A percentile compares a stretch with the other conserved stretches of the same genome.
Evolutionary conservation across 2,797 vertebrate species (phyloP).

Genomic region (Megalops cyprinoides): DNA sequence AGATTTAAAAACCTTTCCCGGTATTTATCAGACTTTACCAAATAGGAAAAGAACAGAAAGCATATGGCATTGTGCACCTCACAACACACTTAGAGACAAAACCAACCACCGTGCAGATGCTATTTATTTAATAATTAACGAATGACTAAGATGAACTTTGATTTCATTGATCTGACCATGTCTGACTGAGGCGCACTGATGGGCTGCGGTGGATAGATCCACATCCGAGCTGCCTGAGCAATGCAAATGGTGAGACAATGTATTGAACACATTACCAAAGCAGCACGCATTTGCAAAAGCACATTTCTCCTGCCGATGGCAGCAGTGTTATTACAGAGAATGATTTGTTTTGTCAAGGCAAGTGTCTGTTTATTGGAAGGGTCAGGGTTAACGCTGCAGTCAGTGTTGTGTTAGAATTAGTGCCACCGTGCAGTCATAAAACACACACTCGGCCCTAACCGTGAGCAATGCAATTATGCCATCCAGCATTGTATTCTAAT

Average conservation of each 20-base stretch:
- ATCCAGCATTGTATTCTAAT: slow-evolving; percentile 24
- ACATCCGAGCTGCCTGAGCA: slow-evolving; percentile 55
- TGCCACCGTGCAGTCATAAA: slow-evolving; percentile 36
- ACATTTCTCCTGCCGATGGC: slow-evolving; percentile 50
- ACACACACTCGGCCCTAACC: slow-evolving; percentile 30
- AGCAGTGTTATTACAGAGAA: slow-evolving; percentile 54
- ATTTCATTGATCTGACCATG: slow-evolving; percentile 72
- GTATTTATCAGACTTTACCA: neutral
- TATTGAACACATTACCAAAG: slow-evolving; percentile 61
- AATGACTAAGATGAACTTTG: slow-evolving; percentile 70
- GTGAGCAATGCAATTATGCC: neutral
- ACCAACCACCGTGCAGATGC: slow-evolving; percentile 52
- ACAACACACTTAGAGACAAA: neutral
- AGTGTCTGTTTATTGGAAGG: slow-evolving; percentile 45
- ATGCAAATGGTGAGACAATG: slow-evolving; percentile 56
- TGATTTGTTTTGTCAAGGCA: slow-evolving; percentile 56
- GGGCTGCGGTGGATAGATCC: slow-evolving; percentile 55
- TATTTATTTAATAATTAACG: slow-evolving; percentile 76
- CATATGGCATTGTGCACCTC: neutral
- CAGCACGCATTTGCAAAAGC: slow-evolving; percentile 50
- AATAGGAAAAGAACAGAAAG: slow-evolving; percentile 7
- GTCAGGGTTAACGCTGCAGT: slow-evolving; percentile 52
- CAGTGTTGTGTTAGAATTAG: slow-evolving; percentile 39
- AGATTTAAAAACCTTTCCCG: neutral
- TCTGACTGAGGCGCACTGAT: slow-evolving; percentile 62